Evolutionary conservation across 2,888 invertebrate species (phyloP), one percentile per base, ranked within the genome.

Genomic region (Sipha maydis): DNA sequence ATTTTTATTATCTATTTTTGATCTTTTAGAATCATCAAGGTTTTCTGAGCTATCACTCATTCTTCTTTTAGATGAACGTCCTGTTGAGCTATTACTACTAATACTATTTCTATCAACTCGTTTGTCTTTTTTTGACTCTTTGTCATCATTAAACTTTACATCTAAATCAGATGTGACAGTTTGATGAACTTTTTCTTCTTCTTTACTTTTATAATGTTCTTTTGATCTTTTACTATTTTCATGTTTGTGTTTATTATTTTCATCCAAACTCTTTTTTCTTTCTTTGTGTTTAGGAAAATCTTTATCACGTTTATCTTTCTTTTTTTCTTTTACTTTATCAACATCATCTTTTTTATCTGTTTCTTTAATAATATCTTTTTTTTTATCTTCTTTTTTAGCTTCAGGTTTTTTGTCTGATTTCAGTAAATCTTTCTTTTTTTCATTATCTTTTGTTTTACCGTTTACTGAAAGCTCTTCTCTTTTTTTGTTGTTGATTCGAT

Each of bases 141-240:
- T 94, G 88, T 94, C 94, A 90, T 94, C 93, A 91, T 93, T 93
- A 89, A 93, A 93, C 92, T 94, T 94, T 90, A 94, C 94, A 91
- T 94, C 94, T 90, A 94, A 92, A 84, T 93, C 92, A 91, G 94
- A 94, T 25, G 93, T 93, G 91, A 93, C 93, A 90, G 93, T 93
- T 79, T 93, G 94, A 91, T 94, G 94, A 91, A 93, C 90, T 83
- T 91, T 90, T 73, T 91, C 91, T 38, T 84, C 80, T 31, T 89
- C 83, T 89, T 92, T 93, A 84, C 89, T 89, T 89, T 91, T 92
- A 34, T 84, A 85, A 89, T 91, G 89, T 85, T 91, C 89, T 85
- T 89, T 85, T 71, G 75, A 76, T 88, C 89, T 90, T 75, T 84
- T 89, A 84, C 89, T 85, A 76, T 89, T 83, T 90, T 90, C 89